Percentiles rank a stretch among this genome's conserved stretches.
These are phyloP conservation scores for Tragelaphus scriptus DNA, from an alignment of 2,113 vertebrate species.

Conservation along the genomic window DNA sequence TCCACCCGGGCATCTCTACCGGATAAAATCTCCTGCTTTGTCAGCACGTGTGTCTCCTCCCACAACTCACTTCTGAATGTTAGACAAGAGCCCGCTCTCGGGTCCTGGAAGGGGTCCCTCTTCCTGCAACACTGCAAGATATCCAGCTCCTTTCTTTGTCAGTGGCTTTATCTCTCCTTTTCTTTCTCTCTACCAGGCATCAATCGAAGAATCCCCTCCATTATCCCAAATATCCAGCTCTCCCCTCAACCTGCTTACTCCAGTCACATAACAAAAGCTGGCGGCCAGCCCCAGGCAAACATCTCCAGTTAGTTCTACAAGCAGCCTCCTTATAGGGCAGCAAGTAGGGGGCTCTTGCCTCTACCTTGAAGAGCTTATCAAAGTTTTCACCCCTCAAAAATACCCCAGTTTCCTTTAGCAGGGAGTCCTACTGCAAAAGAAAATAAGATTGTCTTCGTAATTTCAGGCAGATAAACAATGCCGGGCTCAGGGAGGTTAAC, in stretches of 20 bases:
- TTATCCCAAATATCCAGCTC: background rate
- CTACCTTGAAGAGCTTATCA: background rate
- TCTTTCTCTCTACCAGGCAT: background rate
- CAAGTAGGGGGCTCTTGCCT: background rate
- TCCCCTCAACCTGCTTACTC: background rate
- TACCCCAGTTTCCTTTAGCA: background rate
- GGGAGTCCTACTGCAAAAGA: background rate
- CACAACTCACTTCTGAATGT: background rate
- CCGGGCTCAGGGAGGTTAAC: conserved; percentile 40
- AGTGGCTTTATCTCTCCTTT: background rate
- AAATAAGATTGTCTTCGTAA: background rate
- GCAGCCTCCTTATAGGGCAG: background rate
- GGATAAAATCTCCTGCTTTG: background rate
- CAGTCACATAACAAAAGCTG: background rate
- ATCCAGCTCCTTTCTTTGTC: no score
- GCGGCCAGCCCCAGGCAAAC: background rate
- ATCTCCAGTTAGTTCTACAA: no score
- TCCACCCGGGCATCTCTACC: background rate
- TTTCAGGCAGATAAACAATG: conserved; percentile 4
- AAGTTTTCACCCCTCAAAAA: background rate
- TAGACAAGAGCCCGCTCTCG: background rate
- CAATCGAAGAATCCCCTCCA: background rate
- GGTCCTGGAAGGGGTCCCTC: background rate
- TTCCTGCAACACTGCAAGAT: background rate
- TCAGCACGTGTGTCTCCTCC: background rate